Evolutionary conservation across 1,140 invertebrate species (phyloP), one percentile per base, ranked within the genome.

Genomic region (Megalopta genalis): DNA sequence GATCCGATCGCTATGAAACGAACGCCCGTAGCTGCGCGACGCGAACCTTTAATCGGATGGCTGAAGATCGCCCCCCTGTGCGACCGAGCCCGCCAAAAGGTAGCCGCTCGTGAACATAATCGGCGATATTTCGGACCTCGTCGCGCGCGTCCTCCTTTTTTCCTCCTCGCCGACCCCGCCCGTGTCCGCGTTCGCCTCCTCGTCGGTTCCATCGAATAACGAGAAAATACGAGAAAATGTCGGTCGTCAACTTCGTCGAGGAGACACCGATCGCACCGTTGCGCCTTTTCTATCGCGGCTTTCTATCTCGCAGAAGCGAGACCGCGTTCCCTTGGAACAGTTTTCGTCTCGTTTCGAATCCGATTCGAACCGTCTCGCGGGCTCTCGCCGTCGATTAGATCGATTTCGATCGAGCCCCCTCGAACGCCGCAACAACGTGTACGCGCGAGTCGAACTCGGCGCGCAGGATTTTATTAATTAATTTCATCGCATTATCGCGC

Each of bases 1-100:
- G 42, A 81, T 66, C 62, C 74, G 70, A 75, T 81, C 73, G 73
- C 69, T 77, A 82, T 83, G 75, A 74, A 74, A 57, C 65, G 70
- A 73, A 69, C 65, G 23, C 16, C 54, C 59, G 37, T 62, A 60
- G 64, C 59, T 62, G 66, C 52, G 25, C 27, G 65, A 75, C 60
- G 72, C 81, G 59, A 73, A 60, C 62, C 62, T 59, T 23, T 68
- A 72, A 67, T 71, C 83, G 82, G 63, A 37, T 84, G 70, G 68
- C 21, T 72, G 77, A 84, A 71, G 27, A 84, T 76, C 62, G 46
- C 7, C 69, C 52, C 52, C 23, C 39, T 71, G 37, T 71, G 39
- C 72, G 60, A 57, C 76, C 42, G 37, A 21, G 1, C 32, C 32
- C 70, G 37, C 46, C 46, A 25, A 65, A 73, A 79, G 52, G 71